Base-by-base conservation (phyloP, 1,140 invertebrate genomes). In the Diabrotica undecimpunctata region DNA sequence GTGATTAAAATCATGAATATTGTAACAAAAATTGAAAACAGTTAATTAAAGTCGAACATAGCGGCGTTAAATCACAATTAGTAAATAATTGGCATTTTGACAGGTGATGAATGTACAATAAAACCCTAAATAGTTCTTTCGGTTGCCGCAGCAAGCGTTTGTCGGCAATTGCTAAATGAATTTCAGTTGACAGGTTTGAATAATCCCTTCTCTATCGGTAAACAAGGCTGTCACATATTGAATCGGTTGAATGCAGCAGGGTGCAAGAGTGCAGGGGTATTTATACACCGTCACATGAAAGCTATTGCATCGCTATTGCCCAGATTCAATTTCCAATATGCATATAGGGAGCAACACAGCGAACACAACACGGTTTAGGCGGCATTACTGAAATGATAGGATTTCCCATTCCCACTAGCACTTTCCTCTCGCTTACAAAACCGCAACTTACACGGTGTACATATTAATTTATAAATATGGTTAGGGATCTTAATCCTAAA, bases 321-420 rank as follows among this genome's bases (percentile, higher is more conserved):
- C 70, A 72, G 72, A 74, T 75, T 75, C 74, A 74, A 75, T 75
- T 75, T 75, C 72, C 74, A 74, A 75, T 75, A 75, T 75, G 74
- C 72, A 74, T 72, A 70, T 67, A 67, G 66, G 65, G 68, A 63
- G 62, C 52, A 36, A 61, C 66, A 68, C 55, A 56, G 38, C 60
- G 46, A 66, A 52, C 59, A 61, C 59, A 61, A 39, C 59, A 61
- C 35, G 59, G 59, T 61, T 61, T 51, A 61, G 59, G 59, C 59
- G 59, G 59, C n/a, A 61, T 61, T 61, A 61, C 59, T 25, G 59
- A 61, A 52, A 50, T 50, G 59, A 61, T 61, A 39, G 59, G 59
- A 61, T 61, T 61, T 61, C 59, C 59, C 59, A 51, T 61, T 61
- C 59, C 59, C 46, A 39, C 50, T 61, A 61, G 59, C 59, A 52